A percentile compares a stretch with the other conserved stretches of the same genome.
Conservation (phyloP, 1,140 invertebrate species). For the Drosophila cardini region DNA sequence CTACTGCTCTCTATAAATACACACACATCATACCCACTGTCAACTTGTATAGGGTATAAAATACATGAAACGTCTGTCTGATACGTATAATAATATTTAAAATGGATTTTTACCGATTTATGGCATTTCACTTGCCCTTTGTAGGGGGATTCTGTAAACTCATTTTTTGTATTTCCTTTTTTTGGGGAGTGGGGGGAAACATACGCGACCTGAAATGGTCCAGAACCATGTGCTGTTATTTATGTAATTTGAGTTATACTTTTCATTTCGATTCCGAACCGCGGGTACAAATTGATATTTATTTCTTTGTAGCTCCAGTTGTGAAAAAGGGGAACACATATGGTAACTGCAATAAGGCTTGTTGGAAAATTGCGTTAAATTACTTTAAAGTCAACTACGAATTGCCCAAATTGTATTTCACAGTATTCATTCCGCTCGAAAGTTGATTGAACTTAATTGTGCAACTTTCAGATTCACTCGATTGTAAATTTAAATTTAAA, state of each 20-base stretch:
- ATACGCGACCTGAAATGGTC: constrained; percentile 28
- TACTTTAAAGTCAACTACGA: constrained; percentile 40
- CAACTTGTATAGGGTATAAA: too few relatives aligned
- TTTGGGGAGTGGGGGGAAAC: background rate
- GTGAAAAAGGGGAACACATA: constrained; percentile 8
- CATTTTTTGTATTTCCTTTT: constrained; percentile 13
- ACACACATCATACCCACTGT: too few relatives aligned
- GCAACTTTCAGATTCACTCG: constrained; percentile 21
- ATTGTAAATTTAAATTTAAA: background rate
- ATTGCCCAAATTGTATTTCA: background rate
- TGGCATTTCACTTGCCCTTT: constrained; percentile 47
- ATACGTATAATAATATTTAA: constrained; percentile 64
- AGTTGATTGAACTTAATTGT: constrained; percentile 22
- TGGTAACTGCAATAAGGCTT: constrained; percentile 32
- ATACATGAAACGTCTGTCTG: constrained; percentile 31
- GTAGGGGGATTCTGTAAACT: background rate
- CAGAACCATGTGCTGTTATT: constrained; percentile 57
- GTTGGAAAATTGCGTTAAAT: constrained; percentile 10
- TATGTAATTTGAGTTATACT: constrained; percentile 52
- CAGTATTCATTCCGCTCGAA: background rate
- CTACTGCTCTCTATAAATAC: too few relatives aligned
- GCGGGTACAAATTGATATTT: constrained; percentile 73
- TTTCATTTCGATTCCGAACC: constrained; percentile 47
- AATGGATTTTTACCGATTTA: constrained; percentile 71
- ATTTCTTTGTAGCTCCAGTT: constrained; percentile 40